Evolutionary conservation across 2,797 vertebrate genomes (phyloP), one percentile per base, ranked within the genome.

Genomic region (Pseudotriccus pelzelni): DNA sequence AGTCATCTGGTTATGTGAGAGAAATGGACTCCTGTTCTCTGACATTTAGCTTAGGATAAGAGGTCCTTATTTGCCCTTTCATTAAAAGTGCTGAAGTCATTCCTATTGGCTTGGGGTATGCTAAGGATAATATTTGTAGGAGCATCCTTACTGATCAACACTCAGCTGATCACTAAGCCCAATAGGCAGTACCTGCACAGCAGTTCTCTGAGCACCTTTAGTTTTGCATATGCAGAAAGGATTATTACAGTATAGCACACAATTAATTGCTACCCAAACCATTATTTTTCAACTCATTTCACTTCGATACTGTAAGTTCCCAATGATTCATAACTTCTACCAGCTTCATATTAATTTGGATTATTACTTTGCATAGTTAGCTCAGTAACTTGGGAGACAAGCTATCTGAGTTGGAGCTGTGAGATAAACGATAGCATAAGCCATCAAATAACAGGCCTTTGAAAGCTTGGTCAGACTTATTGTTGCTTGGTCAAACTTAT

Each of bases 61-160:
- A 63, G 9, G 22, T 60, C 47, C 14, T 60, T 60, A 27, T 30
- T 3, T 47, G 6, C 14, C 12, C 1, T 7, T 50, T 64, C 12
- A 14, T 55, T 79, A 16, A 12, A 47, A 59, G n/a, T 21, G 9
- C 37, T 81, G 39, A 47, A 47, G 34, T 44, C 47, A 49, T 2
- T 60, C 44, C 30, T 36, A 4, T 37, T 66, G 4, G 60, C 56
- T 76, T 3, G 0, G 27, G 9, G 3, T 24, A 8, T 0, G 2
- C 24, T 56, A 27, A 84, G 50, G 37, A 46, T 36, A 36, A 17
- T 44, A 14, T 52, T 60, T 66, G 6, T 13, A 56, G 56, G 23
- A 44, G 14, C 6, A 7, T 76, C 28, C 50, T 44, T 8, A 25
- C 1, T 10, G 72, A 63, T 14, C 50, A 50, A 30, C 41, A 41